phyloP scores from a whole-genome alignment of 2,113 vertebrate species.

The Melierax canorus region DNA sequence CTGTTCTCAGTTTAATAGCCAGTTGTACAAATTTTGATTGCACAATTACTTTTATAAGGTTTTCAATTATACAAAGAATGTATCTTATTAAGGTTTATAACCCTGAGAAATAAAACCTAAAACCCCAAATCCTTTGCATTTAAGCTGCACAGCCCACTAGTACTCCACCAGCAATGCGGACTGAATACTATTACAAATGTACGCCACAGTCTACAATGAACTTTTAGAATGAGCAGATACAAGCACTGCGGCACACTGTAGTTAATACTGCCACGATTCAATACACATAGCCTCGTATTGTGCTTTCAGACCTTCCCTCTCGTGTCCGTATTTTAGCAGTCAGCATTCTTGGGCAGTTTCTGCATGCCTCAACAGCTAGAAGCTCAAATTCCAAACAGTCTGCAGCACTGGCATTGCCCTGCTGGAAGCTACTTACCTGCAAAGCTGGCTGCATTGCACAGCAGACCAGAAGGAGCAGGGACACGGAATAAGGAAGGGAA shows the following conservation, averaged over 20 bases:
- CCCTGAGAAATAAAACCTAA: constrained; percentile 12
- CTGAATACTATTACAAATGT: background rate
- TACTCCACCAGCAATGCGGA: fast-evolving
- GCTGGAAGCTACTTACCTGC: background rate
- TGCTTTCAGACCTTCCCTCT: background rate
- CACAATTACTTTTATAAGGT: constrained; percentile 14
- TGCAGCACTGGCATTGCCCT: background rate
- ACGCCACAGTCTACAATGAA: background rate
- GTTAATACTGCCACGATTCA: background rate
- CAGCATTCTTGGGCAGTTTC: constrained; percentile 13
- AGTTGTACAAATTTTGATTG: background rate
- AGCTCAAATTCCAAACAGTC: constrained; percentile 8
- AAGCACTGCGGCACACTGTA: background rate
- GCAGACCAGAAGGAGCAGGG: background rate
- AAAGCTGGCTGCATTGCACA: background rate
- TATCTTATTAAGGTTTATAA: background rate
- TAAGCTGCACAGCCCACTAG: background rate
- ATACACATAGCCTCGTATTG: background rate
- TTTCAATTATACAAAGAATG: background rate
- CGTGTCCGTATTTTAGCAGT: background rate
- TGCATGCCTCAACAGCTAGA: background rate
- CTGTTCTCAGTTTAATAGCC: background rate
- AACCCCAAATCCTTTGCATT: background rate
- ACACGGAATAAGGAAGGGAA: background rate
- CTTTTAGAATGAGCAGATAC: background rate